Conservation (phyloP, 2,888 invertebrate species). For the Pomacea canaliculata region DNA sequence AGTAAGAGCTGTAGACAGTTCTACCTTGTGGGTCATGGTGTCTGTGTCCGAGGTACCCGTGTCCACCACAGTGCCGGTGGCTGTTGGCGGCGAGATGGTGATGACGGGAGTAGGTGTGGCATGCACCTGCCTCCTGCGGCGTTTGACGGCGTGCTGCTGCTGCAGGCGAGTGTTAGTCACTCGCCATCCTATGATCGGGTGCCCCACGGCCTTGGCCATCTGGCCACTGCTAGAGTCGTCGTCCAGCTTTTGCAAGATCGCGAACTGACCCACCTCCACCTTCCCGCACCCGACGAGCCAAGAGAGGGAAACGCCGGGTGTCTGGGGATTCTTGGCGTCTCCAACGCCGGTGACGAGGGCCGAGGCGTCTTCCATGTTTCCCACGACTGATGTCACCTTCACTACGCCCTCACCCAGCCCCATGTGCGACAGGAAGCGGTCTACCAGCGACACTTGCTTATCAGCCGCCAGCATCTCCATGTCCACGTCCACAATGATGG, state of each 20-base stretch:
- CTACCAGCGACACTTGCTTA: slow-evolving; percentile 73
- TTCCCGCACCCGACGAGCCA: slow-evolving; percentile 82
- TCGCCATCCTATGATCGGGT: slow-evolving; percentile 82
- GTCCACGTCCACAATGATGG: slow-evolving; percentile 79
- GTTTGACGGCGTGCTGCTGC: slow-evolving; percentile 57
- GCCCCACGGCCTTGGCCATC: slow-evolving; percentile 77
- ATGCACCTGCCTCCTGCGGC: slow-evolving; percentile 64
- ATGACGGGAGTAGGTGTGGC: slow-evolving; percentile 56
- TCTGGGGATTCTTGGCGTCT: slow-evolving; percentile 51
- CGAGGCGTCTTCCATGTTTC: slow-evolving; percentile 59
- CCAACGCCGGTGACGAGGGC: slow-evolving; percentile 67
- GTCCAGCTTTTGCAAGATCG: slow-evolving; percentile 78
- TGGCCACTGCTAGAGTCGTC: slow-evolving; percentile 81
- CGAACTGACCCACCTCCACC: slow-evolving; percentile 77
- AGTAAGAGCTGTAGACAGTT: no score
- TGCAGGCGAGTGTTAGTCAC: slow-evolving; percentile 73
- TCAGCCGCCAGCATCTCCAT: slow-evolving; percentile 72
- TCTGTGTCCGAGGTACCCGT: slow-evolving; percentile 45
- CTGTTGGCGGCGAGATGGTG: slow-evolving; percentile 57
- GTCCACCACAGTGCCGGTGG: slow-evolving; percentile 41
- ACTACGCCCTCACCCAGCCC: slow-evolving; percentile 58
- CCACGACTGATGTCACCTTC: slow-evolving; percentile 57
- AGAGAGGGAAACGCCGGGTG: slow-evolving; percentile 54
- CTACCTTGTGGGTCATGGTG: slow-evolving; percentile 37
- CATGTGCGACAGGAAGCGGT: slow-evolving; percentile 57